phyloP scores from a whole-genome alignment of 2,797 vertebrate genomes.

The Fringilla coelebs region DNA sequence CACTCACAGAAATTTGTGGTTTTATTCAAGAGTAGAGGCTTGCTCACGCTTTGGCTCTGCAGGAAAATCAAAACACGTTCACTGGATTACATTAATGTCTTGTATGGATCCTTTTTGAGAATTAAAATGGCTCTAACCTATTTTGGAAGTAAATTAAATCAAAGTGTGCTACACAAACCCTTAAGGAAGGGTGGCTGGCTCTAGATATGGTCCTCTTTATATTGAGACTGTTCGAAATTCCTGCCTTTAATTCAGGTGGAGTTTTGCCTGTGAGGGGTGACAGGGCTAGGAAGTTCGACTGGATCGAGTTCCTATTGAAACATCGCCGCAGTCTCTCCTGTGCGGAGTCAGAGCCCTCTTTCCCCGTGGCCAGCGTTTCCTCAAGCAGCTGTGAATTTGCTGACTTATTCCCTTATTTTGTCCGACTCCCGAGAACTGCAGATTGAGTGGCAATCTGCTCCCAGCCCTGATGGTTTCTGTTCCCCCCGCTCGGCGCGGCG shows the following conservation, averaged over 20 bases:
- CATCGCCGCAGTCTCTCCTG: neutral
- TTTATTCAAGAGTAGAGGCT: neutral
- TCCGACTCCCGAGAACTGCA: neutral
- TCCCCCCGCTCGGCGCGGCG: accelerated
- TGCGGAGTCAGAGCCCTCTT: accelerated
- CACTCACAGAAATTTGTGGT: accelerated
- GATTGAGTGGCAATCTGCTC: neutral
- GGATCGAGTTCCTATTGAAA: accelerated
- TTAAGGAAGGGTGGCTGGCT: neutral
- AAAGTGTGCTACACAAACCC: accelerated
- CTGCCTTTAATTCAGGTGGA: neutral
- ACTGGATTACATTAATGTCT: neutral
- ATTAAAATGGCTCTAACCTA: neutral
- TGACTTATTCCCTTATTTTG: neutral
- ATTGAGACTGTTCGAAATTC: neutral
- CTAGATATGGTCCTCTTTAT: neutral
- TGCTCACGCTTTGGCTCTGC: neutral
- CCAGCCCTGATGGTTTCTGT: accelerated
- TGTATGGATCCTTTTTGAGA: neutral
- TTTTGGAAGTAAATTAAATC: neutral
- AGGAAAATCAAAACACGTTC: neutral
- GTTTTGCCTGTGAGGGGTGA: neutral
- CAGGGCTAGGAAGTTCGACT: neutral
- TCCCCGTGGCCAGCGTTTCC: neutral
- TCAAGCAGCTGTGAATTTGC: accelerated